Base-by-base conservation (phyloP, 2,797 vertebrate species). In the Orientallactaga sibirica region DNA sequence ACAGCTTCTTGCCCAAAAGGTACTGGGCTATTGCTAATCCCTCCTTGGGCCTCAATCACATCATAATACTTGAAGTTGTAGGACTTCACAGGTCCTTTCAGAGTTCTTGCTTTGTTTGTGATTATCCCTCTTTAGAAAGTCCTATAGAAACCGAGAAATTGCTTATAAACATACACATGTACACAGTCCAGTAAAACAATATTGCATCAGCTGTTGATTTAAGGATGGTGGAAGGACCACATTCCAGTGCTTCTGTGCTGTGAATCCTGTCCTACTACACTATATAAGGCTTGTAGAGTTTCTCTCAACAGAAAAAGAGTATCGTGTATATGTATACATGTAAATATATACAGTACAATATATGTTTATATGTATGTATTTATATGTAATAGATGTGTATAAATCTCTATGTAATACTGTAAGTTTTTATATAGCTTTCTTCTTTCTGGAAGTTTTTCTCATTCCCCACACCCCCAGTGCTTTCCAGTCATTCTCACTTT, bases 231-330 rank as follows among this genome's bases (percentile, higher is more conserved):
- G 91, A 48, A 89, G 64, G 78, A 81, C 81, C 64, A 91, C 87
- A 94, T 93, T 92, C 95, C 88, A 92, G 12, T 25, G 76, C 62
- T 68, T 91, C 75, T 71, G 0, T 33, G n/a, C n/a, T 79, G 64
- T 22, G 7, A 87, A 94, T 83, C 78, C 90, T 73, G 43, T 80
- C 83, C 79, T 82, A 58, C 58, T 90, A 3, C 64, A 10, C 91
- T 88, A 84, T 20, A 24, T 52, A 68, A 83, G 61, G 48, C 52
- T 88, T n/a, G 15, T 76, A 61, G 78, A 29, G 33, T 37, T 37
- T 37, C 33, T 37, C 33, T 86, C 11, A 8, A 58, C 41, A 85
- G 29, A 67, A 15, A 73, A 33, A 82, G 19, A n/a, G 8, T 37
- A 64, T 74, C 62, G 7, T 73, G 33, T 55, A 37, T 76, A 61